Percentiles rank a stretch among this genome's conserved stretches.
phyloP scores from a whole-genome alignment of 2,113 vertebrate genomes.

The Pao palembangensis region DNA sequence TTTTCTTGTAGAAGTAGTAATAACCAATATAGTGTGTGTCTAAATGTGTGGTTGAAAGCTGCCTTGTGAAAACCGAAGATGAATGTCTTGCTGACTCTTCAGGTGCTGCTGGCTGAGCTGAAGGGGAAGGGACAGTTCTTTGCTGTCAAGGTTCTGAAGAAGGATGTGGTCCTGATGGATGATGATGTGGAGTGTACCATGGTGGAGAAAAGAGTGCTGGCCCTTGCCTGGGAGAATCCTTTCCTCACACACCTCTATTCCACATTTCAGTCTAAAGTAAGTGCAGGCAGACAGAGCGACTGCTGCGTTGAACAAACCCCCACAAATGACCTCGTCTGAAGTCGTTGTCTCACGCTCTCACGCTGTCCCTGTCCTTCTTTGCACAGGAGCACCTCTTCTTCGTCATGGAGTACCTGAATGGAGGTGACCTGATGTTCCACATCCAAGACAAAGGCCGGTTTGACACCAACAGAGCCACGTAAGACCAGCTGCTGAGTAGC shows the following conservation, averaged over 20 bases:
- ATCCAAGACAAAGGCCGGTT: constrained; percentile 98
- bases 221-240: constrained; percentile 91
- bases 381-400: constrained; percentile 95
- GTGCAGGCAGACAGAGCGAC: not conserved
- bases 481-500: constrained; percentile 48
- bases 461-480: constrained; percentile 90
- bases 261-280: constrained; percentile 94
- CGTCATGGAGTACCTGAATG: constrained; percentile 98
- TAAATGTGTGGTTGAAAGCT: not conserved
- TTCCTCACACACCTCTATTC: constrained; percentile 96
- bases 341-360: constrained; percentile 20
- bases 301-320: too few species aligned
- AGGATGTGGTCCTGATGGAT: constrained; percentile 95
- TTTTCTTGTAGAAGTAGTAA: too few species aligned
- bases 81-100: constrained; percentile 16
- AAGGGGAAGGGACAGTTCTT: constrained; percentile 87
- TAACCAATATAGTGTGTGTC: too few species aligned
- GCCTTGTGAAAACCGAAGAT: not conserved
- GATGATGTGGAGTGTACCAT: constrained; percentile 98
- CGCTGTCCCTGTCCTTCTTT: constrained; percentile 24
- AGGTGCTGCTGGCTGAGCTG: constrained; percentile 93
- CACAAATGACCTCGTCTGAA: not conserved
- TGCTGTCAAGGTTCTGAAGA: constrained; percentile 93
- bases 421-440: constrained; percentile 97
- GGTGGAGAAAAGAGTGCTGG: constrained; percentile 95